These are phyloP conservation scores for Leptinotarsa defecta DNA, from an alignment of 1,140 invertebrate species.

Conservation along the genomic window DNA sequence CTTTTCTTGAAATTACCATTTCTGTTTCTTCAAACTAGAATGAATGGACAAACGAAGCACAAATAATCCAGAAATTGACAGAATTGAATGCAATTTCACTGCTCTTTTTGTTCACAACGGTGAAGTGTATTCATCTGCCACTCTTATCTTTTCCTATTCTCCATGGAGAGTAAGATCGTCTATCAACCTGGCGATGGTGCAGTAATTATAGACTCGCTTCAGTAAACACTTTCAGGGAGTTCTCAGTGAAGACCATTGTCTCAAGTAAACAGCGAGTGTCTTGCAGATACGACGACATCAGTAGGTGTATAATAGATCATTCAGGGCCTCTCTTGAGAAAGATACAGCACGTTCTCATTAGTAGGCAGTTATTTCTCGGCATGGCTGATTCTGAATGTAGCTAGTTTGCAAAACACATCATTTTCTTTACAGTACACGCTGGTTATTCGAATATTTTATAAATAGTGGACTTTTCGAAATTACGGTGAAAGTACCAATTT, in stretches of 20 bases:
- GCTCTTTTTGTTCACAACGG: no score
- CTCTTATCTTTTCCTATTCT: no score
- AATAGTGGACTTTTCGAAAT: no score
- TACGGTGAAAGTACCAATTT: no score
- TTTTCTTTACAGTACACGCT: not conserved
- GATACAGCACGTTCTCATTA: conserved; percentile 31
- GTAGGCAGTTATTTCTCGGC: not conserved
- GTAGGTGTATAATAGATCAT: conserved; percentile 29
- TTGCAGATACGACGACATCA: not conserved
- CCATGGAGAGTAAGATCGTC: no score
- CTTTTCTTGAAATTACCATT: no score
- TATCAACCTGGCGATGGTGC: not conserved
- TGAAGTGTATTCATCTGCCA: no score
- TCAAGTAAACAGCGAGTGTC: not conserved
- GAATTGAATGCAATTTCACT: no score
- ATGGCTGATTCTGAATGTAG: not conserved
- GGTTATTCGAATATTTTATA: no score
- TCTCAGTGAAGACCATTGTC: not conserved
- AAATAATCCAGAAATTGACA: no score
- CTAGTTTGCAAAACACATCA: not conserved
- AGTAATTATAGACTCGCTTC: not conserved
- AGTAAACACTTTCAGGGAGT: not conserved
- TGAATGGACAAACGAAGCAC: no score
- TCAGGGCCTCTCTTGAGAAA: not conserved
- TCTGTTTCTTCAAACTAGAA: no score